Evolutionary conservation across 2,888 invertebrate species (phyloP).

Genomic region (Dasysyrphus albostriatus): DNA sequence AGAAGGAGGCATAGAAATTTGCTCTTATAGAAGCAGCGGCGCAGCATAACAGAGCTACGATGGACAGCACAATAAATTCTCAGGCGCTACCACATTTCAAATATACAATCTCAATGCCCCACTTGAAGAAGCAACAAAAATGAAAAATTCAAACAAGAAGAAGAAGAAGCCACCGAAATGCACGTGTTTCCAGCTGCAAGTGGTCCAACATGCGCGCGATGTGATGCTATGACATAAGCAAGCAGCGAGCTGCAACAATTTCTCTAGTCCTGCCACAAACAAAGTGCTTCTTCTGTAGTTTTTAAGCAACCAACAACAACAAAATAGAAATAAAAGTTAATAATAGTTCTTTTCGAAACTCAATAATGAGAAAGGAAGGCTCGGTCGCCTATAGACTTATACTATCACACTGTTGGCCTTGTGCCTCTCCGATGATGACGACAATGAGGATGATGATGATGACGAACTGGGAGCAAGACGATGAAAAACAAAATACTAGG

Average conservation of each 20-base stretch:
- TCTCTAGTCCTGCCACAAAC: constrained; percentile 26
- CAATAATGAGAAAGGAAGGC: constrained; percentile 64
- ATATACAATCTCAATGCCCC: constrained; percentile 48
- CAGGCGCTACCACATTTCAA: constrained; percentile 78
- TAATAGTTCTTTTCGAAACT: constrained; percentile 68
- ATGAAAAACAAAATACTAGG: constrained; percentile 50
- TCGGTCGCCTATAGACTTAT: neutral
- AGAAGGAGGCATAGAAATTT: neutral
- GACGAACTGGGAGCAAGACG: constrained; percentile 68
- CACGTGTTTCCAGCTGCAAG: constrained; percentile 72
- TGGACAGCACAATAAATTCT: constrained; percentile 77
- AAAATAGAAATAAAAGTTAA: constrained; percentile 55
- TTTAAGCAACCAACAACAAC: neutral
- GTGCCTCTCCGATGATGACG: constrained; percentile 21
- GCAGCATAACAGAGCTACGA: constrained; percentile 42
- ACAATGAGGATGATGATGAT: constrained; percentile 44
- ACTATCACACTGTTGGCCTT: constrained; percentile 48
- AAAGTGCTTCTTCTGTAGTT: constrained; percentile 5
- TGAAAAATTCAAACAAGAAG: neutral
- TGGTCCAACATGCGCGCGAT: constrained; percentile 61
- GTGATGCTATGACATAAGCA: constrained; percentile 56
- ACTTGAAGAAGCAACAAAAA: constrained; percentile 31
- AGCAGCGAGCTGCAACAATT: constrained; percentile 24
- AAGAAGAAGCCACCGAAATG: constrained; percentile 50
- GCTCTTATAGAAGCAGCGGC: neutral